Conservation (phyloP, 2,797 vertebrate species). For the Eulemur albifrons region DNA sequence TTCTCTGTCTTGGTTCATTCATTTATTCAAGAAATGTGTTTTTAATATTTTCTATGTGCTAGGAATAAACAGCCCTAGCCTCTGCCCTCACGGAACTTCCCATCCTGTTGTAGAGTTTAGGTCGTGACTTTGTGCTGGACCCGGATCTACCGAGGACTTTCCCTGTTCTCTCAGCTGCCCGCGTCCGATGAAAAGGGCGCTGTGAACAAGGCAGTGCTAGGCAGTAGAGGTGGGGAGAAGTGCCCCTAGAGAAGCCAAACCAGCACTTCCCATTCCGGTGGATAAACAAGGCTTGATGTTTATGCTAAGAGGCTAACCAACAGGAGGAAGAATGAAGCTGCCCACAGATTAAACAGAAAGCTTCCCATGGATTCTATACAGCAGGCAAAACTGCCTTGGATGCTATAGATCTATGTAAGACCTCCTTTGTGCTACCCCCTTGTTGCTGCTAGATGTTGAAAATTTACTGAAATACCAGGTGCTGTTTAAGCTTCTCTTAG, state of each 20-base stretch:
- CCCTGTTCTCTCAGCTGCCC: not conserved
- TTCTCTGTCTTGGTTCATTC: not conserved
- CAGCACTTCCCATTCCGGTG: not conserved
- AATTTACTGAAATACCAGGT: not conserved
- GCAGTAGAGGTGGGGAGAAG: not conserved
- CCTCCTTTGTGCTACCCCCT: not conserved
- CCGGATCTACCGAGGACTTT: not conserved
- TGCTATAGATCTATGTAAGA: not conserved
- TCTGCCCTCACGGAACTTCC: not conserved
- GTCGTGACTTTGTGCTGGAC: not conserved
- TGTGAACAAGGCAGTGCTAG: no score
- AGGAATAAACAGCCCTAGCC: not conserved
- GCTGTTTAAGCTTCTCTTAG: not conserved
- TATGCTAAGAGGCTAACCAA: not conserved
- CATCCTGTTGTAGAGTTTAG: not conserved
- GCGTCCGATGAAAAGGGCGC: not conserved
- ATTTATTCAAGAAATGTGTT: not conserved
- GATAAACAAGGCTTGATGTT: not conserved
- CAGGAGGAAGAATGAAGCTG: not conserved
- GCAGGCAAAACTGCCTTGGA: not conserved
- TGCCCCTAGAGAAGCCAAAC: not conserved
- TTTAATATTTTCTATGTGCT: not conserved
- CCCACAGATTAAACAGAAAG: not conserved
- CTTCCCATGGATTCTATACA: not conserved
- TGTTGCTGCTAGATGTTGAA: not conserved